These are phyloP conservation scores for Burhinus bistriatus DNA, from an alignment of 2,113 vertebrate species.

Conservation along the genomic window DNA sequence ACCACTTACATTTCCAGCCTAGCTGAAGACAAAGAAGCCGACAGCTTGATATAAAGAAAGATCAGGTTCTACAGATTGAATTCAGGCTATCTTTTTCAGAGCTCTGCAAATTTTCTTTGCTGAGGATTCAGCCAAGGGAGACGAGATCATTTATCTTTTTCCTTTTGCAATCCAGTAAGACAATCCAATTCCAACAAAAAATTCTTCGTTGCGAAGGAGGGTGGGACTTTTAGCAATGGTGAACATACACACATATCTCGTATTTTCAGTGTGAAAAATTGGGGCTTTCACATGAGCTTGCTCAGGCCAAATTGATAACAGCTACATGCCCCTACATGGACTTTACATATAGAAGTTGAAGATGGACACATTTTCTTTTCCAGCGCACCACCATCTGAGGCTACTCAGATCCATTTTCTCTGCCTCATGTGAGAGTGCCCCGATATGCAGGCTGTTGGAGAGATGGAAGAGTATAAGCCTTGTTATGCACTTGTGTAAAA, in stretches of 20 bases:
- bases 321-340: neutral
- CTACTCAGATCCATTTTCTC: neutral
- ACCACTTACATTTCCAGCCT: neutral
- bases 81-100: neutral
- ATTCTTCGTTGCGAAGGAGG: neutral
- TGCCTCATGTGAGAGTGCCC: neutral
- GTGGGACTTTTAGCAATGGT: neutral
- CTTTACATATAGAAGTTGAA: neutral
- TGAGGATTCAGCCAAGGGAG: neutral
- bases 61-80: neutral
- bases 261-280: neutral
- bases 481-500: neutral
- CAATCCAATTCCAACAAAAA: neutral
- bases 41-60: neutral
- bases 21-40: neutral
- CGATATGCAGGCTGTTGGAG: fast-evolving
- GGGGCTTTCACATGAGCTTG: fast-evolving
- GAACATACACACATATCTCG: neutral
- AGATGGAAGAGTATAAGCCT: neutral
- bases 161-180: neutral
- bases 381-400: neutral
- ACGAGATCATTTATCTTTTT: neutral
- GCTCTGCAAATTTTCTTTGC: neutral
- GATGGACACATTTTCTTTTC: neutral
- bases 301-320: neutral